These are phyloP conservation scores for Morus bassanus DNA, from an alignment of 2,797 vertebrate genomes.

Conservation along the genomic window DNA sequence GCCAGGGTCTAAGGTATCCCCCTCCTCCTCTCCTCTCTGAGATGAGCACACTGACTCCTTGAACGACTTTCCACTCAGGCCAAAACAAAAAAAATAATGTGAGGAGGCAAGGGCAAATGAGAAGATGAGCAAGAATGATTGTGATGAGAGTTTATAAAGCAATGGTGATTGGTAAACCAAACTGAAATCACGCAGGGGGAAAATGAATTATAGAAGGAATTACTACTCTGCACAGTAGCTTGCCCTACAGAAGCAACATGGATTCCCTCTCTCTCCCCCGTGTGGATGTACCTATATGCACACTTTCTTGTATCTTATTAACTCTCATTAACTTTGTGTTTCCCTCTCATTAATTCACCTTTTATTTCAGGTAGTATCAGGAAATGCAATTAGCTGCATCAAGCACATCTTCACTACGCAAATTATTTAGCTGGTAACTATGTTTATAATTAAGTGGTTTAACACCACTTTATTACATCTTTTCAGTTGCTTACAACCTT, in stretches of 20 bases:
- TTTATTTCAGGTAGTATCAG: constrained; percentile 49
- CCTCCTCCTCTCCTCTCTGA: background rate
- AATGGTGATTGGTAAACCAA: background rate
- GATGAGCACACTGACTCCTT: background rate
- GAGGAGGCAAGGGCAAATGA: background rate
- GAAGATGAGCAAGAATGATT: background rate
- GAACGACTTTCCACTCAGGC: background rate
- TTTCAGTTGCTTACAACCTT: constrained; percentile 6
- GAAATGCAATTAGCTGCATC: constrained; percentile 53
- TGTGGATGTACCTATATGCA: background rate
- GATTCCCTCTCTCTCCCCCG: background rate
- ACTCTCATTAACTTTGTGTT: constrained; percentile 19
- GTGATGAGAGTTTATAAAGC: background rate
- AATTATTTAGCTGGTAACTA: constrained; percentile 44
- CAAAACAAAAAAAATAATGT: background rate
- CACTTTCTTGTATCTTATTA: background rate
- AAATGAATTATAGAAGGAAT: background rate
- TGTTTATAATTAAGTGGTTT: constrained; percentile 46
- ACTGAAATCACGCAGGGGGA: background rate
- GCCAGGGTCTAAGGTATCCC: background rate
- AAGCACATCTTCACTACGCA: constrained; percentile 7
- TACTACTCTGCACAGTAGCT: background rate
- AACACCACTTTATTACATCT: background rate
- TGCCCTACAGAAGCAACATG: background rate
- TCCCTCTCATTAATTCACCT: constrained; percentile 43